Evolutionary conservation across 2,888 invertebrate genomes (phyloP).

Genomic region (Nudaria mundana): DNA sequence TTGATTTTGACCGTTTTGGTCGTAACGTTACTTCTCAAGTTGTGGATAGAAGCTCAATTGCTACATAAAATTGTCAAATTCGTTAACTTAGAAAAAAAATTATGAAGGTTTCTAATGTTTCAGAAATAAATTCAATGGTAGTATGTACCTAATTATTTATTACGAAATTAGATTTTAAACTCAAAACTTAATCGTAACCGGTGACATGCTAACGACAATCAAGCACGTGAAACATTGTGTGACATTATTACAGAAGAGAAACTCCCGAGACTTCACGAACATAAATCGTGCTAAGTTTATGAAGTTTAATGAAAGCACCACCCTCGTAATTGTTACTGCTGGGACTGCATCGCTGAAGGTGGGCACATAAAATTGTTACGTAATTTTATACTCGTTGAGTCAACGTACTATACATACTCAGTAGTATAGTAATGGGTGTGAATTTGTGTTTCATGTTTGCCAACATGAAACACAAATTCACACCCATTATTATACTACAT

Average conservation of each 20-base stretch:
- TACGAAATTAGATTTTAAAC: constrained; percentile 16
- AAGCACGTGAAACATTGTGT: constrained; percentile 21
- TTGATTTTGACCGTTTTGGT: too few relatives aligned
- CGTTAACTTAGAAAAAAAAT: too few relatives aligned
- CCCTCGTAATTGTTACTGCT: constrained; percentile 42
- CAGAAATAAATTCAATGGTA: too few relatives aligned
- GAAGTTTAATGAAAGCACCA: constrained; percentile 46
- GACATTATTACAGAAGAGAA: constrained; percentile 15
- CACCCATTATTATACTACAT: too few relatives aligned
- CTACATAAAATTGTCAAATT: too few relatives aligned
- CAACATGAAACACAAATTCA: too few relatives aligned
- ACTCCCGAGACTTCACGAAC: constrained; percentile 35
- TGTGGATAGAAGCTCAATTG: too few relatives aligned
- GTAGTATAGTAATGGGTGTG: constrained; percentile 3
- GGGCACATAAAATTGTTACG: constrained; percentile 31
- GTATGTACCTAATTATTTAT: too few relatives aligned
- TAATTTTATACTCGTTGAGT: constrained; percentile 26
- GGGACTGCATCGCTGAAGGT: constrained; percentile 30
- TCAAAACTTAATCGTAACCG: constrained; percentile 16
- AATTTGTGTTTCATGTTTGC: constrained; percentile 3
- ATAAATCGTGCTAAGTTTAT: constrained; percentile 46
- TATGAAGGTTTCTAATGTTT: too few relatives aligned
- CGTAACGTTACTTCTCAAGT: too few relatives aligned
- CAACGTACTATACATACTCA: constrained; percentile 20
- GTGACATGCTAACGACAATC: constrained; percentile 16